Evolutionary conservation across 2,888 invertebrate species (phyloP).

Genomic region (Megamerina dolium): DNA sequence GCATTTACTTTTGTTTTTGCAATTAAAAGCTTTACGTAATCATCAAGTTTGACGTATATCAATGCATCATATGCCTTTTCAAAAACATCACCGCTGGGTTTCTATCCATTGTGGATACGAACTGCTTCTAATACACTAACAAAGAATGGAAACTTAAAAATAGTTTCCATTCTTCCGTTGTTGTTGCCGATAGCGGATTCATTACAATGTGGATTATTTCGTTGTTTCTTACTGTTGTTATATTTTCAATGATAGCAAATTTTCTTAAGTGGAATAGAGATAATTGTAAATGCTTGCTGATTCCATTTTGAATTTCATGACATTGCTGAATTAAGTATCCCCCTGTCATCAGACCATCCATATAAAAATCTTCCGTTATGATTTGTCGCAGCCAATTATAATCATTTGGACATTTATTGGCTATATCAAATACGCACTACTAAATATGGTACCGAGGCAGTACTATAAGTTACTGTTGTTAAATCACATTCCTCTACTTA

Average conservation of each 20-base stretch:
- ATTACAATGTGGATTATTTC: too few relatives aligned
- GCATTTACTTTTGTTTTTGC: constrained; percentile 4
- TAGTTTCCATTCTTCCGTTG: too few relatives aligned
- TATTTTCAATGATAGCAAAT: too few relatives aligned
- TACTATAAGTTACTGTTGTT: constrained; percentile 27
- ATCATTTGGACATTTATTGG: constrained; percentile 13
- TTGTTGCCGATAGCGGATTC: too few relatives aligned
- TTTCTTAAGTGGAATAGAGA: too few relatives aligned
- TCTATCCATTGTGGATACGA: background rate
- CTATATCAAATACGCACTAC: constrained; percentile 19
- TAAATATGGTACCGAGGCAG: constrained; percentile 21
- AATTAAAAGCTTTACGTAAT: background rate
- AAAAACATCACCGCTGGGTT: too few relatives aligned
- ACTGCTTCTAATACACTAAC: background rate
- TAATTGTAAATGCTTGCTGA: too few relatives aligned
- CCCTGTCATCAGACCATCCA: constrained; percentile 19
- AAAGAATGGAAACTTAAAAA: too few relatives aligned
- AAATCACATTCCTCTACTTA: constrained; percentile 8
- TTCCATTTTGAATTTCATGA: too few relatives aligned
- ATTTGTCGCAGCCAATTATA: constrained; percentile 13
- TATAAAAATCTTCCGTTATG: constrained; percentile 20
- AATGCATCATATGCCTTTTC: too few relatives aligned
- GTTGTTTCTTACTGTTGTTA: too few relatives aligned
- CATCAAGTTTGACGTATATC: background rate
- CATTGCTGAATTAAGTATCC: constrained; percentile 15